Base-by-base conservation (phyloP, 2,113 vertebrate species). In the Lagopus muta region DNA sequence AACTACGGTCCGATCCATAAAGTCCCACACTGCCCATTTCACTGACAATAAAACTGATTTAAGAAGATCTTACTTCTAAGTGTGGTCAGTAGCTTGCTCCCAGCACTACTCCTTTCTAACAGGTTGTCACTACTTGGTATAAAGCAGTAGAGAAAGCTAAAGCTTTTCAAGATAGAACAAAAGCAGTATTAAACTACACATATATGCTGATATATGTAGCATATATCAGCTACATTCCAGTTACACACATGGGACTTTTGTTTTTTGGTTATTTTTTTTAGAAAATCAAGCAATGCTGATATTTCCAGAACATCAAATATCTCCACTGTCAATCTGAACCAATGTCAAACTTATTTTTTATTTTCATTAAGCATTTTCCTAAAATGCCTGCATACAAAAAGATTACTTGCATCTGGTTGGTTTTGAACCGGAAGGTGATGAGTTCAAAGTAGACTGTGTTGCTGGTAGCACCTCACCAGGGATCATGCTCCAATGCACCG, bases 401-500 rank as follows among this genome's bases (percentile, higher is more conserved):
- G 4, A 83, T 42, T 18, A 62, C 11, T n/a, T 47, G 36, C 4
- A 61, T 47, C 18, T 45, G 30, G 13, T 36, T 43, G 47, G 13
- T 87, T 90, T 4, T 38, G 34, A 77, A 83, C 40, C 47, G 28
- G 34, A 13, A 73, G 36, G 9, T 40, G 57, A 69, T 34, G 6
- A 71, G 20, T 92, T 91, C 4, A 52, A 78, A 75, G 32, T 1
- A 86, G 54, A 48, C 1, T 54, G 8, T 13, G 75, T 10, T 47
- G 25, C 6, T 40, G n/a, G 27, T 13, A 25, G 45, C 24, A 83
- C 6, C 5, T 83, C 38, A 60, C 22, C 67, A 79, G 45, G 5
- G 19, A 72, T 5, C 38, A 69, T 0, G 1, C 8, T 79, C 76
- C 42, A 64, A 60, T 11, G 11, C 3, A 1, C 8, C 8, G 66